phyloP scores from a whole-genome alignment of 2,888 invertebrate genomes.

The Sipha maydis region DNA sequence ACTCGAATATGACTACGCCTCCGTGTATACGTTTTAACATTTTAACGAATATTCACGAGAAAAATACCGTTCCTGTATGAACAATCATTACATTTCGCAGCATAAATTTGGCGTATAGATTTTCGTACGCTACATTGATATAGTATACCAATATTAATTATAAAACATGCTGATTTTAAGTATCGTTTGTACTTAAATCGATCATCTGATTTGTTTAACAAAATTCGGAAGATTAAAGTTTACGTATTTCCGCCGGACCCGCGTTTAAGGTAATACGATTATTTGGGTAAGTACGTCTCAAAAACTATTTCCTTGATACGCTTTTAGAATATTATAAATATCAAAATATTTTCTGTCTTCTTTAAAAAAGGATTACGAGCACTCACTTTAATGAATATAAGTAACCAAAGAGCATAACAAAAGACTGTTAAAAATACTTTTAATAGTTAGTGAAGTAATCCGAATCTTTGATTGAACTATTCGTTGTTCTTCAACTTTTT shows the following conservation, averaged over 20 bases:
- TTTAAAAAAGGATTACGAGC: neutral
- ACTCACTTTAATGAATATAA: neutral
- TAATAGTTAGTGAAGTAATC: neutral
- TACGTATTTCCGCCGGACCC: too few species aligned
- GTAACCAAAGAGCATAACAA: neutral
- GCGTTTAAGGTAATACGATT: neutral
- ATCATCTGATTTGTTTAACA: too few species aligned
- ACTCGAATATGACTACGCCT: neutral
- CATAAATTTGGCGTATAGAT: too few species aligned
- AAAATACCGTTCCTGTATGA: neutral
- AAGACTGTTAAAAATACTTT: neutral
- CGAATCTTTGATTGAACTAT: neutral
- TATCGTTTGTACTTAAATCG: too few species aligned
- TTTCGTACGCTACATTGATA: too few species aligned
- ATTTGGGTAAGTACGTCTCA: neutral
- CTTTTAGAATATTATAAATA: neutral
- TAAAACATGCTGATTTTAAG: too few species aligned
- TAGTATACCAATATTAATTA: too few species aligned
- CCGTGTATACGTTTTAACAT: neutral
- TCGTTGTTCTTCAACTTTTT: neutral
- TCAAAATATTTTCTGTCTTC: neutral
- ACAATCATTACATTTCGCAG: too few species aligned
- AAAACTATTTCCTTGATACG: neutral
- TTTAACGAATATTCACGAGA: neutral
- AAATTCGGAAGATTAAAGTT: too few species aligned